Evolutionary conservation across 2,888 invertebrate species (phyloP), one percentile per base, ranked within the genome.

Genomic region (Coenonympha arcania): DNA sequence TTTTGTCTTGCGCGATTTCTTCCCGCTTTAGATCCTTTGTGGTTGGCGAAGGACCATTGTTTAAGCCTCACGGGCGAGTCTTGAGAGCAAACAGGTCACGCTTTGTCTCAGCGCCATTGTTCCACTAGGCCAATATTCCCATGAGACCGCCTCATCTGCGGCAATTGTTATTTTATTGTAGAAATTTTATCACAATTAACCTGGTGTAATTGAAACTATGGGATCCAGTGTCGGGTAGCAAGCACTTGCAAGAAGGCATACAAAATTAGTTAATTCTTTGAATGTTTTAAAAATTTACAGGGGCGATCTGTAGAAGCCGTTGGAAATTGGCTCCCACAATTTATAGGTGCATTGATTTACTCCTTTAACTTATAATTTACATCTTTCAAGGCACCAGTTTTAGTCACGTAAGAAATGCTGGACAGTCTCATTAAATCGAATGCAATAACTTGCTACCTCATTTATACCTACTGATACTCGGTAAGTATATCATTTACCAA

Each of bases 51-150:
- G 68, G 66, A 67, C 65, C 57, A 73, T 82, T 82, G 80, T 81
- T 72, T 63, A 63, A 70, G 72, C 76, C 76, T 68, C 78, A 76
- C 75, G 72, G 73, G 70, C 64, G 66, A 64, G 71, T 76, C 76
- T 76, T 73, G 61, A 65, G 67, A 60, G 76, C 74, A 78, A 77
- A 78, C 79, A 75, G 73, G 68, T 71, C 72, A 74, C 62, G 60
- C 73, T 70, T 78, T 76, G 76, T 76, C 72, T 70, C 62, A 65
- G 55, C 56, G 63, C 65, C 64, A 71, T 75, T 80, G 81, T 83
- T 81, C 76, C 68, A 77, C 66, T 70, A 69, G 68, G 67, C 65
- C 67, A 69, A 66, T 66, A 69, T 76, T 79, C 78, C 76, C 79
- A 73, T 71, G 78, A 68, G 71, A 70, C 47, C 37, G 41, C 44